A percentile compares a stretch with the other conserved stretches of the same genome.
Conservation (phyloP, 1,140 invertebrate species). For the Meteorus sp. region DNA sequence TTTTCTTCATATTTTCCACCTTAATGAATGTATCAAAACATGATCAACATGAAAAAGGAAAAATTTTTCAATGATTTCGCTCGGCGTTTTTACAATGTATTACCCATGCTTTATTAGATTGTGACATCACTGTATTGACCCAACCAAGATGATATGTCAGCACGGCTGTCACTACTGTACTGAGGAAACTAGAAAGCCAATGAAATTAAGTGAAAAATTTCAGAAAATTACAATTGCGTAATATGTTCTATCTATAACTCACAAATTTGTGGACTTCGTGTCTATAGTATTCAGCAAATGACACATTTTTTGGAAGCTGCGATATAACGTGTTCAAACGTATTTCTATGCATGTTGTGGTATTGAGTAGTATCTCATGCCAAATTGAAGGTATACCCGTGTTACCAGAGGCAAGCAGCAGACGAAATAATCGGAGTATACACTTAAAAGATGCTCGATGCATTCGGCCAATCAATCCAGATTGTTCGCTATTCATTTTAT, state of each 20-base stretch:
- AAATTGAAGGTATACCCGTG: constrained; percentile 40
- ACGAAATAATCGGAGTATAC: constrained; percentile 42
- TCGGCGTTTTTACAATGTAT: constrained; percentile 6
- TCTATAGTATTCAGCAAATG: constrained; percentile 48
- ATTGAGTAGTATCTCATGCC: constrained; percentile 53
- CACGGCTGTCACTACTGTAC: constrained; percentile 83
- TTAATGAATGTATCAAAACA: constrained; percentile 39
- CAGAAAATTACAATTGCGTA: constrained; percentile 18
- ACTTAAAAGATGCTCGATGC: constrained; percentile 39
- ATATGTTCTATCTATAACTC: constrained; percentile 32
- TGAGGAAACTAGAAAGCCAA: constrained; percentile 77
- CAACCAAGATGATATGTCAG: constrained; percentile 88
- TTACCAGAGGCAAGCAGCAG: constrained; percentile 38
- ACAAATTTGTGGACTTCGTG: constrained; percentile 56
- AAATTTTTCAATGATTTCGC: background rate
- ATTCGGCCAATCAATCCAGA: constrained; percentile 39
- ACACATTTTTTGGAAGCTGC: constrained; percentile 50
- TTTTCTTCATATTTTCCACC: constrained; percentile 53
- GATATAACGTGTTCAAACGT: constrained; percentile 36
- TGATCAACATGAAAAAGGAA: background rate
- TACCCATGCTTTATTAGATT: constrained; percentile 45
- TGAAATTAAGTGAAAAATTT: constrained; percentile 5
- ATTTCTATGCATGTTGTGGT: constrained; percentile 37
- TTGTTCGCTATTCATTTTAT: constrained; percentile 30
- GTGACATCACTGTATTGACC: constrained; percentile 74